A percentile compares a stretch with the other conserved stretches of the same genome.
Evolutionary conservation across 64 coral and sea anemone genomes (phyloP).

Genomic region (Stylophora pistillata): DNA sequence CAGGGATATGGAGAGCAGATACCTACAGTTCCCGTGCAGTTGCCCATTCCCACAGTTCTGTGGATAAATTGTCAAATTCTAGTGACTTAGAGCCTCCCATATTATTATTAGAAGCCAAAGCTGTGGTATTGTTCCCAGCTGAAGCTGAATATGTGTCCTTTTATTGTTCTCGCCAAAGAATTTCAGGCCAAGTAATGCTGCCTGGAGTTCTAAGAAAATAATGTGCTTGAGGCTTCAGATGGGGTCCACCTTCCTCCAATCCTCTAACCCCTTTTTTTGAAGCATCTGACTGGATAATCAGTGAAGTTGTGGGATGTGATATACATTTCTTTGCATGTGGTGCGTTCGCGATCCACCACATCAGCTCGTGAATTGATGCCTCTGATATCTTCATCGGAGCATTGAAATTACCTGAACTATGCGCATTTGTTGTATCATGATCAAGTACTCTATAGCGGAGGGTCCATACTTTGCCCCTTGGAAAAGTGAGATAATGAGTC

Average conservation of each 20-base stretch:
- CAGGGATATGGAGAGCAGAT: too few species aligned
- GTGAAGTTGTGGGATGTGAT: not conserved
- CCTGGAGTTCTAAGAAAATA: constrained; percentile 31
- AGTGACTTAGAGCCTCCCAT: too few species aligned
- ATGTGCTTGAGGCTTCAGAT: too few species aligned
- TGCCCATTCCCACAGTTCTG: too few species aligned
- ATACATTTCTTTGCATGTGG: constrained; percentile 18
- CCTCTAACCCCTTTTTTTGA: constrained; percentile 34
- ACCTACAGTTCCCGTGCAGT: too few species aligned
- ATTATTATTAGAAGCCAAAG: too few species aligned
- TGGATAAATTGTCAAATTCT: too few species aligned
- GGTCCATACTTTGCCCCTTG: constrained; percentile 24
- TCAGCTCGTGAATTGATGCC: too few species aligned
- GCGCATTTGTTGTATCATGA: constrained; percentile 39
- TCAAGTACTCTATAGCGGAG: constrained; percentile 15
- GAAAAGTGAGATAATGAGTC: constrained; percentile 36
- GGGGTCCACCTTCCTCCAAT: constrained; percentile 65
- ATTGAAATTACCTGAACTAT: constrained; percentile 43
- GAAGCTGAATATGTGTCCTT: constrained; percentile 43
- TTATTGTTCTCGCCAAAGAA: constrained; percentile 36
- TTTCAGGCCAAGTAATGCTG: constrained; percentile 53
- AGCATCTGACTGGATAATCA: constrained; percentile 30
- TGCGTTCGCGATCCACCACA: constrained; percentile 29
- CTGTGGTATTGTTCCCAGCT: too few species aligned
- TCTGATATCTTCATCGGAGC: constrained; percentile 21